Percentiles rank a stretch among this genome's conserved stretches.
Evolutionary conservation across 2,113 vertebrate species (phyloP).

Genomic region (Salvelinus sp.): DNA sequence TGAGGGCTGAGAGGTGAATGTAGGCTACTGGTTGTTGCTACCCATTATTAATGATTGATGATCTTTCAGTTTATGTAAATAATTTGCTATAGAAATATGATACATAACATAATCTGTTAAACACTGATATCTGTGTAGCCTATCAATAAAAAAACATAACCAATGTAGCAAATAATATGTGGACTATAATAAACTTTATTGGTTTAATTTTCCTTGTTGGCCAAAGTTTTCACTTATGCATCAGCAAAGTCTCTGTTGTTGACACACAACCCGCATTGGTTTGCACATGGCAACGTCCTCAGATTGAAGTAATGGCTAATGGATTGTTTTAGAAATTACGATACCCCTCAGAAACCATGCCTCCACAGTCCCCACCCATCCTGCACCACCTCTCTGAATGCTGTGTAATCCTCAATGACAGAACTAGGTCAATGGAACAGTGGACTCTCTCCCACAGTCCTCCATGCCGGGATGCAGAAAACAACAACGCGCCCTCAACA

Average conservation of each 20-base stretch:
- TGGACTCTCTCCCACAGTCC: constrained; percentile 16
- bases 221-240: no score
- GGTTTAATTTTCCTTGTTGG: no score
- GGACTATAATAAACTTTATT: no score
- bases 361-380: background rate
- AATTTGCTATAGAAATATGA: no score
- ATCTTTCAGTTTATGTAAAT: no score
- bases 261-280: no score
- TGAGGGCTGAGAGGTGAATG: constrained; percentile 54
- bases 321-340: background rate
- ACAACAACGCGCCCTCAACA: constrained; percentile 46
- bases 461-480: constrained; percentile 53
- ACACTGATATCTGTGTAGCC: no score
- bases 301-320: constrained; percentile 24
- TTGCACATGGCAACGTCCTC: background rate
- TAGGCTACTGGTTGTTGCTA: constrained; percentile 51
- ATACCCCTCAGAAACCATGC: background rate
- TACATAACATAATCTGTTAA: no score
- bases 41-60: constrained; percentile 24
- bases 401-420: constrained; percentile 72
- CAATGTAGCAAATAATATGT: no score
- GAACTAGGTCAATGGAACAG: constrained; percentile 75
- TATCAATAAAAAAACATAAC: no score
- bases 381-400: constrained; percentile 25
- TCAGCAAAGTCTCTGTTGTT: no score